Conservation (phyloP, 2,797 vertebrate species). For the Neopelma chrysocephalum region DNA sequence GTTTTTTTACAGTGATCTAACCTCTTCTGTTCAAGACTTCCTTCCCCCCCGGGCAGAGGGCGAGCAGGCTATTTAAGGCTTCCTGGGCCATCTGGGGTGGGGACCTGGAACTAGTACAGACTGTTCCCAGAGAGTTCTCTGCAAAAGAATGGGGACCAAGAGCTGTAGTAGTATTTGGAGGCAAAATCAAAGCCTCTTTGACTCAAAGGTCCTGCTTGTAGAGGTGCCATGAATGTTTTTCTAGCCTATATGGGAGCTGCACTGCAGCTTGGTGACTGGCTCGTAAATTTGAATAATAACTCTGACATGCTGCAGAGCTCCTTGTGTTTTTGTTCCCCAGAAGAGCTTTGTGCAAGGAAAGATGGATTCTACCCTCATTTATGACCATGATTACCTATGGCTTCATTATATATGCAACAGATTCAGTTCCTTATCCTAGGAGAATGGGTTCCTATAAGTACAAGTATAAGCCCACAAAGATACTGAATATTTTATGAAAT, state of each 20-base stretch:
- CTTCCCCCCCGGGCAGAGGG: neutral
- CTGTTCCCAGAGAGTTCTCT: neutral
- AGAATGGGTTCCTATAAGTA: conserved; percentile 54
- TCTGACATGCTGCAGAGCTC: neutral
- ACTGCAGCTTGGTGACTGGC: neutral
- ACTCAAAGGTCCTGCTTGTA: neutral
- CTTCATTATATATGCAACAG: conserved; percentile 39
- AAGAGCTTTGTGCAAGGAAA: neutral
- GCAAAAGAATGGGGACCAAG: neutral
- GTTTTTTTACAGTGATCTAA: neutral
- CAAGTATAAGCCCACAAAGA: conserved; percentile 38
- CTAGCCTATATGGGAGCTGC: neutral
- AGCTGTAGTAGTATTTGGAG: neutral
- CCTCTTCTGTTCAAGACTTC: neutral
- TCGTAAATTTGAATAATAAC: conserved; percentile 18
- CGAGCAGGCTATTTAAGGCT: neutral
- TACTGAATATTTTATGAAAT: conserved; percentile 69
- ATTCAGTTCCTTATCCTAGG: conserved; percentile 32
- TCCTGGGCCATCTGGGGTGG: rapidly evolving
- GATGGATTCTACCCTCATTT: conserved; percentile 25
- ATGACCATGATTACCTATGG: conserved; percentile 29
- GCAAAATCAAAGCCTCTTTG: neutral
- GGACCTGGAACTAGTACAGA: neutral
- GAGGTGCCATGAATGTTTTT: neutral
- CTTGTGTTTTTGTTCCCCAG: neutral